A percentile compares a stretch with the other conserved stretches of the same genome.
phyloP scores from a whole-genome alignment of 2,113 vertebrate species.

The Microcebus ravelobensis region DNA sequence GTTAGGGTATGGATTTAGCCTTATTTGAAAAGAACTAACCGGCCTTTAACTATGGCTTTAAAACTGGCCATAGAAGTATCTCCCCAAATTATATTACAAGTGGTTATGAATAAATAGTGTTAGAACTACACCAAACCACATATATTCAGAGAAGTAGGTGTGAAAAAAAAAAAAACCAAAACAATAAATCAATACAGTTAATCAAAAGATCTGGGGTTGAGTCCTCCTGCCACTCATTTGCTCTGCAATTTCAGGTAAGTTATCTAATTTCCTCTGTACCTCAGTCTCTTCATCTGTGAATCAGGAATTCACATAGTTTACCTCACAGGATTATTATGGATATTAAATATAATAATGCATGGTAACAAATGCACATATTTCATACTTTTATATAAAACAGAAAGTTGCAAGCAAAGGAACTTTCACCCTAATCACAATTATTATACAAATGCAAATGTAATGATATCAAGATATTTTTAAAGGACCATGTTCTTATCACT shows the following conservation, averaged over 20 bases:
- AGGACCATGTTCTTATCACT: neutral
- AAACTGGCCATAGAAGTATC: neutral
- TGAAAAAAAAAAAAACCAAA: neutral
- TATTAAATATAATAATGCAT: neutral
- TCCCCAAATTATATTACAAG: neutral
- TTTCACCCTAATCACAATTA: neutral
- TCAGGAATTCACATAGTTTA: neutral
- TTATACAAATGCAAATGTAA: conserved; percentile 5
- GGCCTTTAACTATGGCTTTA: neutral
- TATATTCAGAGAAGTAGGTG: neutral
- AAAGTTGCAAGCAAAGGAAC: conserved; percentile 9
- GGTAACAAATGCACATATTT: neutral
- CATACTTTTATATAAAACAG: conserved; percentile 5
- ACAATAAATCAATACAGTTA: neutral
- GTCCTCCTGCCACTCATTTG: neutral
- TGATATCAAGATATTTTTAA: conserved; percentile 21
- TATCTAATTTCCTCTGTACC: neutral
- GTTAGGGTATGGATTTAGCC: neutral
- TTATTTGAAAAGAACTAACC: neutral
- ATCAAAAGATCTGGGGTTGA: neutral
- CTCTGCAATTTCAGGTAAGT: neutral
- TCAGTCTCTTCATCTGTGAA: neutral
- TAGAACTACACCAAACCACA: neutral
- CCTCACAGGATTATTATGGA: neutral
- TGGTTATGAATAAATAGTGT: neutral